Conservation (phyloP, 2,888 invertebrate species). For the Chrysotoxum bicinctum region DNA sequence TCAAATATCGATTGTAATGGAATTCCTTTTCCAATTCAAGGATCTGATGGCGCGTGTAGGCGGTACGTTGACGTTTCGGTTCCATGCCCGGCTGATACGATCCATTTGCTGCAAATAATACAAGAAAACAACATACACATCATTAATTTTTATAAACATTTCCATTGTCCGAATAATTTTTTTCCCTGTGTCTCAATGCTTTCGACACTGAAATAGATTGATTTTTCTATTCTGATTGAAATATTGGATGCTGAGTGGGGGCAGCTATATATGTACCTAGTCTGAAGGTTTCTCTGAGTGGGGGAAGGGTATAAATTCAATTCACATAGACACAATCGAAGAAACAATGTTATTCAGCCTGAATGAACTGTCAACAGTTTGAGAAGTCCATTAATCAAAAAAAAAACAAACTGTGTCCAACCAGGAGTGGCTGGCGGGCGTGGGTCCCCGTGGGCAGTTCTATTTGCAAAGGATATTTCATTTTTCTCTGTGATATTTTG, state of each 20-base stretch:
- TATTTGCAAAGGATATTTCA: conserved; percentile 13
- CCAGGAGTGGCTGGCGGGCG: not conserved
- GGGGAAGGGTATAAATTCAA: conserved; percentile 50
- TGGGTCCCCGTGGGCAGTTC: not conserved
- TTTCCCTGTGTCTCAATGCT: conserved; percentile 30
- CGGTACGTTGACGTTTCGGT: conserved; percentile 97
- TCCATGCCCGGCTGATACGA: conserved; percentile 95
- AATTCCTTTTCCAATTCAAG: conserved; percentile 98
- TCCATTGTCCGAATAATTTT: conserved; percentile 46
- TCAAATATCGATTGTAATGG: conserved; percentile 98
- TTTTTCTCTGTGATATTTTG: conserved; percentile 18
- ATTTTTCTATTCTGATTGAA: conserved; percentile 66
- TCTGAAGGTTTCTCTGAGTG: not conserved
- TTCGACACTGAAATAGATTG: conserved; percentile 58
- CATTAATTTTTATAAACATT: conserved; percentile 64
- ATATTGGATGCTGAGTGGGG: conserved; percentile 26
- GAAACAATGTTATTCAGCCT: conserved; percentile 74
- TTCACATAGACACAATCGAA: conserved; percentile 68
- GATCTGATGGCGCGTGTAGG: conserved; percentile 98
- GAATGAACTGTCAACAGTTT: conserved; percentile 75
- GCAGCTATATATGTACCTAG: not conserved
- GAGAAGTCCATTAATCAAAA: conserved; percentile 75
- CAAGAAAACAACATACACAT: conserved; percentile 75
- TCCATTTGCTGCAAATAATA: conserved; percentile 89
- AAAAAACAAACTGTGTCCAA: conserved; percentile 3